These are phyloP conservation scores for Hecatera dysodea DNA, from an alignment of 2,888 invertebrate species.

Conservation along the genomic window DNA sequence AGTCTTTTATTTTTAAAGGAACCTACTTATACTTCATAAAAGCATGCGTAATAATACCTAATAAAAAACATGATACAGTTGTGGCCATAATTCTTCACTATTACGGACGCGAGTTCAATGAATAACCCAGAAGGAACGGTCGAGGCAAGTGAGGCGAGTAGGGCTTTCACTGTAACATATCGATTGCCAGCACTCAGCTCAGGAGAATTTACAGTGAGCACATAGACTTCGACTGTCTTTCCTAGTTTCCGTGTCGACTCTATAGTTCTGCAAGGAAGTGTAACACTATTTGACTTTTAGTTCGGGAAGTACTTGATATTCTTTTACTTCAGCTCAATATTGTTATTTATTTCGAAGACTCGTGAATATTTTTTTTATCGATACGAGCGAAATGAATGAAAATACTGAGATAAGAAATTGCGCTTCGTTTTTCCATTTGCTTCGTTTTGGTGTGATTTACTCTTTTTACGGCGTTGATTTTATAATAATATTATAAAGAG, in stretches of 20 bases:
- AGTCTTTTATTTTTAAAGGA: too few relatives aligned
- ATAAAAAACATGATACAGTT: neutral
- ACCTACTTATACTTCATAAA: neutral
- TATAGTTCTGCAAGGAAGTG: constrained; percentile 21
- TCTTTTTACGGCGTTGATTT: neutral
- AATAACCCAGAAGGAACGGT: constrained; percentile 33
- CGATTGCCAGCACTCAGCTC: constrained; percentile 43
- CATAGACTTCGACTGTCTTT: constrained; percentile 16
- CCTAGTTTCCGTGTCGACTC: constrained; percentile 9
- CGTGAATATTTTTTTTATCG: constrained; percentile 24
- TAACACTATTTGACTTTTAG: constrained; percentile 27
- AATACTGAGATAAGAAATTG: constrained; percentile 4
- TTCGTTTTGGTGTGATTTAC: constrained; percentile 11
- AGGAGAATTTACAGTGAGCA: constrained; percentile 47
- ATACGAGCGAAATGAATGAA: constrained; percentile 17
- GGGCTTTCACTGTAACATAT: constrained; percentile 26
- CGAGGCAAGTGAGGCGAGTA: constrained; percentile 12
- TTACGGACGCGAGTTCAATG: constrained; percentile 20
- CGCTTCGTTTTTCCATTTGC: constrained; percentile 3
- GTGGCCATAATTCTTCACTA: constrained; percentile 7
- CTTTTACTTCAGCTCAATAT: constrained; percentile 19
- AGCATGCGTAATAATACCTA: neutral
- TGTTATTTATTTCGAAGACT: constrained; percentile 2
- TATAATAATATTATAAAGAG: too few relatives aligned
- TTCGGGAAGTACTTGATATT: constrained; percentile 21